Evolutionary conservation across 2,888 invertebrate species (phyloP), one percentile per base, ranked within the genome.

Genomic region (Orchesella flavescens): DNA sequence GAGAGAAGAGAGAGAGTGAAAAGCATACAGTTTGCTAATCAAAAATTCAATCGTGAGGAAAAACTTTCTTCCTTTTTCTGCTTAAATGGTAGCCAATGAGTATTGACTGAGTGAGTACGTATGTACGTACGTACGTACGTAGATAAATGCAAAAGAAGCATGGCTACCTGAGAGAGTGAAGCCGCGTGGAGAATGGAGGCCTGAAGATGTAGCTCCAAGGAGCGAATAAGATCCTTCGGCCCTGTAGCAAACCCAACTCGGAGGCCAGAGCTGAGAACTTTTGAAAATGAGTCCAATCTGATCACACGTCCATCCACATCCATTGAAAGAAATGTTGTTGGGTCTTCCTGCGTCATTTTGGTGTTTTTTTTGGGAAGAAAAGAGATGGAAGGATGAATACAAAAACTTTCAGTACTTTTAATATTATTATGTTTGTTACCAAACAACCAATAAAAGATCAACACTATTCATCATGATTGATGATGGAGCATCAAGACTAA

Each of bases 261-360:
- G 65, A 95, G 90, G 0, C 95, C 94, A 0, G 94, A 93, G 89
- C 93, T 88, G 66, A 94, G 89, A 34, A 94, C 92, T 91, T 95
- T 95, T 0, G 95, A 95, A 88, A 95, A 92, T 0, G 95, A 95
- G 90, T 95, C 95, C 87, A 95, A 91, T 44, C 95, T 92, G 23
- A 95, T 89, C 3, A 95, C 95, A 44, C 95, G 92, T 0, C 95
- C 94, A 89, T 94, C 94, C 0, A 92, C 92, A 90, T 95, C 95
- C 90, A 95, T 86, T 0, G 94, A 94, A 4, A 95, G 90, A 89
- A 95, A 94, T 0, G 94, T 94, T 0, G 92, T 92, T 0, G 93
- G 92, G 55, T 91, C 91, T 66, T 91, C 90, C 93, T 90, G 86
- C 19, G 87, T 88, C n/a, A n/a, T n/a, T n/a, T n/a, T n/a, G n/a